Evolutionary conservation across 2,113 vertebrate genomes (phyloP), one percentile per base, ranked within the genome.

Genomic region (Rissa tridactyla): DNA sequence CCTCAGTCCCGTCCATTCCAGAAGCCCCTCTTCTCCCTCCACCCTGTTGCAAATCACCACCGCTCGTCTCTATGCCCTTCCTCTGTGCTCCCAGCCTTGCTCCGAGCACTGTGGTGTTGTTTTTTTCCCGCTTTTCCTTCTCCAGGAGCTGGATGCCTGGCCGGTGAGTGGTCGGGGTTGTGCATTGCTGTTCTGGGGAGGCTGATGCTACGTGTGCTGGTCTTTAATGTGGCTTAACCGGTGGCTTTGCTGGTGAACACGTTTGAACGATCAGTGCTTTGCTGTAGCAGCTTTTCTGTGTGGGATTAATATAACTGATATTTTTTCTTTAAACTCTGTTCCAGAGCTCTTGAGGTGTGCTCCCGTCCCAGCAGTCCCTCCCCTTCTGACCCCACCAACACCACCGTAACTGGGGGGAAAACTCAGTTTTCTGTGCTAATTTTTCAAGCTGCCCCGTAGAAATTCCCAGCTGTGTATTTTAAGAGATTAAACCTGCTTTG

Each of bases 401-500:
- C 46, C 9, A 0, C 51, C 0, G 0, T 44, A 51, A 13, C 51
- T 61, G 32, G 3, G 38, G 34, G 13, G 62, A 44, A 8, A 47
- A 62, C n/a, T 82, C 10, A 10, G 2, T 60, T 81, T 70, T 42
- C 57, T 27, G 4, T 13, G 44, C 16, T 87, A 4, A 19, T 86
- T 95, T 89, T 82, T 62, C 79, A 46, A 5, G 40, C 54, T 75
- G 44, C n/a, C 60, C 64, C 0, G 2, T 29, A 22, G 60, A 65
- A 88, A 86, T 96, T 55, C 88, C 88, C 85, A 83, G 79, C 72
- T 81, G 82, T 30, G 51, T 78, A 13, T 68, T 94, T 90, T 13
- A 32, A 85, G 82, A 91, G 90, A 95, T 96, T 75, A 95, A 92
- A 86, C 76, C 68, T 86, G 82, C 79, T 94, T 90, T 83, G 64